Evolutionary conservation across 2,888 invertebrate species (phyloP).

Genomic region (Hartigia nigra): DNA sequence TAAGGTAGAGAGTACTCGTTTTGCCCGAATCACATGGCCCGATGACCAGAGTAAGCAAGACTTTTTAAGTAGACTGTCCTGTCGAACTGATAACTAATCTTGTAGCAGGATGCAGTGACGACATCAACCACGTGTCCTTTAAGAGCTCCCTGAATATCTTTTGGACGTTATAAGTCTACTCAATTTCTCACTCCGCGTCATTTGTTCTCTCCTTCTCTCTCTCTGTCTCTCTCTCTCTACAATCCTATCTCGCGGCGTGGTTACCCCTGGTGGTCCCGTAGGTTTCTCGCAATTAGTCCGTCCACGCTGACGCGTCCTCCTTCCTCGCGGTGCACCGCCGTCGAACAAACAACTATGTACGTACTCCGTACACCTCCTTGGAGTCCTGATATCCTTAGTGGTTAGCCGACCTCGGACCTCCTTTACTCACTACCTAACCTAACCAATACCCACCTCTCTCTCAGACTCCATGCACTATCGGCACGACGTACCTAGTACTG

Average conservation of each 20-base stretch:
- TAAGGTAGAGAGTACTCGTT: slow-evolving; percentile 12
- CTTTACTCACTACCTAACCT: background rate
- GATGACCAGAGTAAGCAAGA: background rate
- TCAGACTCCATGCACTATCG: background rate
- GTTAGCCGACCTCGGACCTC: slow-evolving; percentile 43
- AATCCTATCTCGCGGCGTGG: background rate
- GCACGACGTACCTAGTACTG: background rate
- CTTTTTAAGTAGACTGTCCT: slow-evolving; percentile 50
- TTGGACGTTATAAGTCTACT: slow-evolving; percentile 19
- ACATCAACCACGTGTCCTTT: slow-evolving; percentile 42
- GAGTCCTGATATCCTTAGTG: slow-evolving; percentile 50
- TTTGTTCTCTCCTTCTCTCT: background rate
- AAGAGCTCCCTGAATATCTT: slow-evolving; percentile 33
- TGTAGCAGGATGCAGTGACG: slow-evolving; percentile 46
- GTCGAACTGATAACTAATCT: slow-evolving; percentile 52
- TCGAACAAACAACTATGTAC: slow-evolving; percentile 35
- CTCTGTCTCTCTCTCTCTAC: no score
- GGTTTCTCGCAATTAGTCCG: background rate
- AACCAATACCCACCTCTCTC: background rate
- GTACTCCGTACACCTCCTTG: slow-evolving; percentile 20
- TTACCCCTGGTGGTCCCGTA: background rate
- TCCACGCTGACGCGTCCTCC: background rate
- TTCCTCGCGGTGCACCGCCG: slow-evolving; percentile 7
- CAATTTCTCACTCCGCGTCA: background rate
- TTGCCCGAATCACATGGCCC: background rate